These are phyloP conservation scores for Porites australiensis DNA, from an alignment of 64 coral and sea anemone genomes.

Conservation along the genomic window DNA sequence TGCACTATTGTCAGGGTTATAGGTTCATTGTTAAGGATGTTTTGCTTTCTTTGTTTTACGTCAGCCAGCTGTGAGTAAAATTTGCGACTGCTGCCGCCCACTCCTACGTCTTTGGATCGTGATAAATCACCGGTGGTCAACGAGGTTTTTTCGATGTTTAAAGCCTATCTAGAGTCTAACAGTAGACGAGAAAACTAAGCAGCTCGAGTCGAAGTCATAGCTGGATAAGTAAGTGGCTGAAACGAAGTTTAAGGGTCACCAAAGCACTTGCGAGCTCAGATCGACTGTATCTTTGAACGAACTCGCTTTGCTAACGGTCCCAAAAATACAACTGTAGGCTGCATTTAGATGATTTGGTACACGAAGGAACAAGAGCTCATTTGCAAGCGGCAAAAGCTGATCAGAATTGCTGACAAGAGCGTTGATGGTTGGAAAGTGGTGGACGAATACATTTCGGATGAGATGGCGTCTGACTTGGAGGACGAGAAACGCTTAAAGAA, in stretches of 20 bases:
- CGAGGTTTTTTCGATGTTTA: not conserved
- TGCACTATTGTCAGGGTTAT: too few species aligned
- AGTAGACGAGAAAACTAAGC: constrained; percentile 43
- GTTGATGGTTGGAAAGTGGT: constrained; percentile 61
- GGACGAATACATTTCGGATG: constrained; percentile 55
- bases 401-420: constrained; percentile 52
- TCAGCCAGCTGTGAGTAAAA: too few species aligned
- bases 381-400: constrained; percentile 50
- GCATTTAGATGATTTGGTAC: not conserved
- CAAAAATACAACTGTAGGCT: not conserved
- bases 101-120: not conserved
- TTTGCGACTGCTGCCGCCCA: too few species aligned
- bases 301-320: not conserved
- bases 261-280: constrained; percentile 21
- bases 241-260: constrained; percentile 36
- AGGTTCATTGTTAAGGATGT: too few species aligned
- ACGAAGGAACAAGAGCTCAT: constrained; percentile 52
- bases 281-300: not conserved
- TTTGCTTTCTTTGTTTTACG: too few species aligned
- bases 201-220: constrained; percentile 35
- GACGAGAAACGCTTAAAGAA: constrained; percentile 62
- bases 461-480: constrained; percentile 52
- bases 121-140: not conserved
- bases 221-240: constrained; percentile 27
- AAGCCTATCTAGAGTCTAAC: constrained; percentile 27